Percentiles rank a stretch among this genome's conserved stretches.
These are phyloP conservation scores for Pelobates cultripes DNA, from an alignment of 2,797 vertebrate genomes.

Conservation along the genomic window DNA sequence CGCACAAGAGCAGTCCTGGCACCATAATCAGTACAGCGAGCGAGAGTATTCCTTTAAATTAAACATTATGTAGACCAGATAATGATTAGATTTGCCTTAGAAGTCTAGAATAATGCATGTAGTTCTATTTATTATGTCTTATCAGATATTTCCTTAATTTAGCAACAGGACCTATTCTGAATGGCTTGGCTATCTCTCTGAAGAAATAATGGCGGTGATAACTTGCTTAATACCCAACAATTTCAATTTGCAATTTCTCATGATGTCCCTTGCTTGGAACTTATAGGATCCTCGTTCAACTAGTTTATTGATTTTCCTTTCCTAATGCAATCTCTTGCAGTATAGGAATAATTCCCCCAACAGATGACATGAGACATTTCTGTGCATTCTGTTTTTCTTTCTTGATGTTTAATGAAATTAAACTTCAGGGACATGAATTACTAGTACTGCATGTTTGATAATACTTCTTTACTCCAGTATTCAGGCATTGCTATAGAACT, in stretches of 20 bases:
- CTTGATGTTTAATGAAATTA: conserved; percentile 40
- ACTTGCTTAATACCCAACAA: background rate
- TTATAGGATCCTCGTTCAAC: conserved; percentile 1
- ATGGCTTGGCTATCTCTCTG: background rate
- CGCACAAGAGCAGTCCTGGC: too few relatives aligned
- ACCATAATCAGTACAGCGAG: too few relatives aligned
- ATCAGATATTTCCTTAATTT: background rate
- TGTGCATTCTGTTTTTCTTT: conserved; percentile 12
- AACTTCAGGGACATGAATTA: conserved; percentile 19
- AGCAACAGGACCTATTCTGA: background rate
- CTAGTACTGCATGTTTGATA: conserved; percentile 21
- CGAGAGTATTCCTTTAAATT: too few relatives aligned
- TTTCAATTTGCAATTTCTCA: conserved; percentile 1
- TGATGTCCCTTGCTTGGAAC: conserved; percentile 13
- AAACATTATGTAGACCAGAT: too few relatives aligned
- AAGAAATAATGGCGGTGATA: background rate
- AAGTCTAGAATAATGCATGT: background rate
- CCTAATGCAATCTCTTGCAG: conserved; percentile 16
- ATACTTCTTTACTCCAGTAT: conserved; percentile 22
- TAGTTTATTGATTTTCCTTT: conserved; percentile 26
- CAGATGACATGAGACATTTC: conserved; percentile 39
- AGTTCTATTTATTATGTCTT: background rate
- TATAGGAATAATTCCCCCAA: conserved; percentile 26
- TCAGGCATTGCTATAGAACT: conserved; percentile 24
- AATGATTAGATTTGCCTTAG: too few relatives aligned